Evolutionary conservation across 2,113 vertebrate species (phyloP), one percentile per base, ranked within the genome.

Genomic region (Panthera leo): DNA sequence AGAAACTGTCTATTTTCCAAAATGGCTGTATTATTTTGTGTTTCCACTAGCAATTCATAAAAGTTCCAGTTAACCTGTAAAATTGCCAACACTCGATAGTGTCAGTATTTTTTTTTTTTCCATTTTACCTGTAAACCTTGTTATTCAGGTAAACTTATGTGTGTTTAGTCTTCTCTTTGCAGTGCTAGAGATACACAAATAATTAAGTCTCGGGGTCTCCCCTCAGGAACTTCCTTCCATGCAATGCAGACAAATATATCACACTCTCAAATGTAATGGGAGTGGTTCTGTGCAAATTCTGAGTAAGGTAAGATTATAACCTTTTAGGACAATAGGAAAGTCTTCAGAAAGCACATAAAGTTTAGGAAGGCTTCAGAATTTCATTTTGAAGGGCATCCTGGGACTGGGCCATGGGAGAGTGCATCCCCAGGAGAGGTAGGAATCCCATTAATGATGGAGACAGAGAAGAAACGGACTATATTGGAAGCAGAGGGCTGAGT

Each of bases 311-410:
- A 61, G 14, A 90, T n/a, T 89, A 51, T 87, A 93, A 84, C 25
- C 51, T 75, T 90, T 68, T 51, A 86, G 25, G 19, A 68, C 34
- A 86, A 76, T 18, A 67, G 61, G 63, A 4, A 51, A 78, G 29
- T 31, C 36, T 53, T 87, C 34, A 90, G 34, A 71, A 85, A 85
- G 10, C 68, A 75, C n/a, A 36, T 42, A 61, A 61, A 6, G 16
- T 94, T 92, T 76, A 67, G 82, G 31, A 42, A 51, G 25, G 21
- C 29, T 92, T 94, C 53, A 45, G 67, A 84, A 87, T 91, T 97
- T 73, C 42, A 90, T 84, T 87, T 53, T 93, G 68, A 91, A 86
- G 71, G 42, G 29, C 27, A 93, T 12, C 7, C 39, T 92, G 70
- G 25, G 45, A 92, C 16, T 14, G 25, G 15, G 21, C 79, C 51